Evolutionary conservation across 2,797 vertebrate species (phyloP).

Genomic region (Peromyscus nudipes): DNA sequence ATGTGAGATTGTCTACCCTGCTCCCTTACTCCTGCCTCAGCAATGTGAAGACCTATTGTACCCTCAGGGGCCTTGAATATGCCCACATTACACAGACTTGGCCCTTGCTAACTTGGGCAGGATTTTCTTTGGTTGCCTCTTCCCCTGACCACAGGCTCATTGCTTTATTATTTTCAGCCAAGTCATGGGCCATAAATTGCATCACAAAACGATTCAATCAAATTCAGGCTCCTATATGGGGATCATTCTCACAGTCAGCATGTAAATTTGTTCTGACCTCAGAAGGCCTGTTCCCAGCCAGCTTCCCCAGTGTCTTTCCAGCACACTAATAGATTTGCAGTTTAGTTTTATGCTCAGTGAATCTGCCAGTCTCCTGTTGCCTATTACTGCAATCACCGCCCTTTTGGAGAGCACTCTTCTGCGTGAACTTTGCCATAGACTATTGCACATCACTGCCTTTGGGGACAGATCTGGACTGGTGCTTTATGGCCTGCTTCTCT

Average conservation of each 20-base stretch:
- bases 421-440: background rate
- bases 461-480: background rate
- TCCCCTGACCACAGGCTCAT: background rate
- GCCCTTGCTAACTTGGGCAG: background rate
- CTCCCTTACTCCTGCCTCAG: background rate
- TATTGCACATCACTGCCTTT: background rate
- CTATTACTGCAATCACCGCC: background rate
- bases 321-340: background rate
- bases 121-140: background rate
- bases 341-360: background rate
- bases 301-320: background rate
- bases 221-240: background rate
- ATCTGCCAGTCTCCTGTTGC: background rate
- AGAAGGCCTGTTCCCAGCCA: background rate
- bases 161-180: conserved; percentile 4
- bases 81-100: background rate
- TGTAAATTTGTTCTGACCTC: conserved; percentile 41
- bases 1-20: background rate
- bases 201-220: conserved; percentile 16
- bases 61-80: background rate
- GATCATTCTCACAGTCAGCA: background rate
- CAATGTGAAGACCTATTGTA: background rate
- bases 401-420: background rate
- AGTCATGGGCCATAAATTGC: background rate
- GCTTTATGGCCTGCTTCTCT: conserved; percentile 14